Evolutionary conservation across 1,140 invertebrate genomes (phyloP), one percentile per base, ranked within the genome.

Genomic region (Zaprionus nigranus): DNA sequence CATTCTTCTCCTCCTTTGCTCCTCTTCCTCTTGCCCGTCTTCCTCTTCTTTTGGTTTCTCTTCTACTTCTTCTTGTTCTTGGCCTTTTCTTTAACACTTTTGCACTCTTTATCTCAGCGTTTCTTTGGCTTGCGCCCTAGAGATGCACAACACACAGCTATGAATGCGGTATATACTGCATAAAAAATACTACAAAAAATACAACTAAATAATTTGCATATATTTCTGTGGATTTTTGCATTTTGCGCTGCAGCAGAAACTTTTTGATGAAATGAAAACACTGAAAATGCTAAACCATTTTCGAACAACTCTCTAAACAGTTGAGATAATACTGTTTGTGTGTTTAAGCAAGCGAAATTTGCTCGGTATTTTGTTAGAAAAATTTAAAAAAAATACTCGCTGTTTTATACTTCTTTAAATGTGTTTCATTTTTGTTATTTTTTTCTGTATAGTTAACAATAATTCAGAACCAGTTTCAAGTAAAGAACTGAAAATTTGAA

Each of bases 21-120:
- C 26, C 22, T 24, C 40, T 43, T 15, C 22, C 20, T 40, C n/a
- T 13, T 36, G 1, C 26, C 6, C 13, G 6, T 13, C 3, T 36
- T 22, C 17, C 40, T 36, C 28, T 53, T 24, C 22, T 51, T 46
- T 38, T 12, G 36, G 36, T 38, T 65, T 38, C 17, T 22, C 12
- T 36, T 15, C 13, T 58, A 13, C 51, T 53, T 54, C 67, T 63
- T 70, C 40, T 57, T 69, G 40, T 59, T 36, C 28, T 61, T 69
- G 11, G 15, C 13, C 40, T 62, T 51, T 51, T 51, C 12, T 51
- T 5, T 60, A 46, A 46, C 40, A 46, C 40, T 46, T 46, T 46
- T 46, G n/a, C 40, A 40, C 58, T 26, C 60, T 70, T 63, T 30
- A 30, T 60, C 59, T 71, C 24, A 30, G 65, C 65, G 58, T 59